These are phyloP conservation scores for Brachyptera risi DNA, from an alignment of 2,888 invertebrate genomes.

Conservation along the genomic window DNA sequence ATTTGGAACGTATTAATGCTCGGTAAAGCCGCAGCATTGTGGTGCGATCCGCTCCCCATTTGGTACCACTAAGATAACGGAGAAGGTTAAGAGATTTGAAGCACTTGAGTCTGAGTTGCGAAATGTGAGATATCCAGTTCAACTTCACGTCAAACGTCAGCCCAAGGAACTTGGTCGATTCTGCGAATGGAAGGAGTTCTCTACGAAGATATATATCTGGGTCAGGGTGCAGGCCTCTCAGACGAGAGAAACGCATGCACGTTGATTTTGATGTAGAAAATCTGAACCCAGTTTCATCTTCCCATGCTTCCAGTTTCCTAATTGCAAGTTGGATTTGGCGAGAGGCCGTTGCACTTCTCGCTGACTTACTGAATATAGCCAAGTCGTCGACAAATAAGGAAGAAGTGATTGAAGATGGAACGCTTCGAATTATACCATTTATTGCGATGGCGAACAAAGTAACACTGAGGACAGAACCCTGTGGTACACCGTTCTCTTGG, in stretches of 20 bases:
- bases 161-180: constrained; percentile 4
- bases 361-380: constrained; percentile 3
- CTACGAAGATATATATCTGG: constrained; percentile 1
- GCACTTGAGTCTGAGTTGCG: too few species aligned
- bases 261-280: constrained; percentile 8
- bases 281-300: constrained; percentile 2
- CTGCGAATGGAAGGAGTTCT: neutral
- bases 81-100: constrained; percentile 7
- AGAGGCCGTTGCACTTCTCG: neutral
- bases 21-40: neutral
- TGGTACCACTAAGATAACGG: neutral
- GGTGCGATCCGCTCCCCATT: constrained; percentile 3
- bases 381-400: constrained; percentile 19
- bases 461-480: constrained; percentile 23
- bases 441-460: constrained; percentile 21
- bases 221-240: neutral
- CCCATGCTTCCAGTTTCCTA: constrained; percentile 3
- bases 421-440: neutral
- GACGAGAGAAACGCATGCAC: constrained; percentile 8
- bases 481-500: constrained; percentile 20
- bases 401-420: neutral
- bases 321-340: too few species aligned
- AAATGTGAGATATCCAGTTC: constrained; percentile 15
- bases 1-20: neutral
- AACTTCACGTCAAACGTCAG: constrained; percentile 6